These are phyloP conservation scores for Hippasteria phrygiana DNA, from an alignment of 53 echinoderm and acorn worm genomes.

Conservation along the genomic window DNA sequence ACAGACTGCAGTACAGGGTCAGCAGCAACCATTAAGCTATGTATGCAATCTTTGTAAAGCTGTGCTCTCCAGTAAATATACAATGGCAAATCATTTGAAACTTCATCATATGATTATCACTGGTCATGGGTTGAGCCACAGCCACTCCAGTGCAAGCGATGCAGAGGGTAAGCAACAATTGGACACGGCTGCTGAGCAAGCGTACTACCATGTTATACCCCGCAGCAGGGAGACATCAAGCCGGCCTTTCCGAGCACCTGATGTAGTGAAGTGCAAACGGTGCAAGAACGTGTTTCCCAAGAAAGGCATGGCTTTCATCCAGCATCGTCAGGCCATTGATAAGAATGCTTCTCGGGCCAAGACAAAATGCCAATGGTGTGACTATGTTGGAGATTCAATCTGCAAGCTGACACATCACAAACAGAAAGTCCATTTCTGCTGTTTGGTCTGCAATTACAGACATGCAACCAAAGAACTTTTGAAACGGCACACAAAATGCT, in stretches of 20 bases:
- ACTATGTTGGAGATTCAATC: background rate
- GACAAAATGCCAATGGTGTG: conserved; percentile 33
- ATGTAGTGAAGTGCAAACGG: conserved; percentile 10
- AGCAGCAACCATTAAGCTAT: background rate
- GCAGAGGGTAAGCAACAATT: background rate
- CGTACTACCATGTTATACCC: background rate
- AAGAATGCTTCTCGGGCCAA: background rate
- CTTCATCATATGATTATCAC: background rate
- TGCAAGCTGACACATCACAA: conserved; percentile 31
- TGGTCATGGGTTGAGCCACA: too few species aligned
- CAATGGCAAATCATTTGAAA: conserved; percentile 10
- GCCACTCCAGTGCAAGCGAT: background rate
- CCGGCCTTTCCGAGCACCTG: background rate
- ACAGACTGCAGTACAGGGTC: background rate
- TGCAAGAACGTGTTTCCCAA: conserved; percentile 28
- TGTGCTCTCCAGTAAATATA: background rate
- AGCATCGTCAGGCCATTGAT: conserved; percentile 15
- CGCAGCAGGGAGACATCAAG: background rate
- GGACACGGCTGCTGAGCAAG: background rate
- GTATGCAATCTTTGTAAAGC: background rate
- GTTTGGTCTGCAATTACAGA: conserved; percentile 25
- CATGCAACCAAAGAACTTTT: conserved; percentile 23
- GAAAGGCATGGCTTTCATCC: conserved; percentile 9
- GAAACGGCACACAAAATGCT: conserved; percentile 5
- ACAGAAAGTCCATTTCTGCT: conserved; percentile 19